Percentiles rank a stretch among this genome's conserved stretches.
Conservation (phyloP, 2,888 invertebrate species). For the Sericinus montela region DNA sequence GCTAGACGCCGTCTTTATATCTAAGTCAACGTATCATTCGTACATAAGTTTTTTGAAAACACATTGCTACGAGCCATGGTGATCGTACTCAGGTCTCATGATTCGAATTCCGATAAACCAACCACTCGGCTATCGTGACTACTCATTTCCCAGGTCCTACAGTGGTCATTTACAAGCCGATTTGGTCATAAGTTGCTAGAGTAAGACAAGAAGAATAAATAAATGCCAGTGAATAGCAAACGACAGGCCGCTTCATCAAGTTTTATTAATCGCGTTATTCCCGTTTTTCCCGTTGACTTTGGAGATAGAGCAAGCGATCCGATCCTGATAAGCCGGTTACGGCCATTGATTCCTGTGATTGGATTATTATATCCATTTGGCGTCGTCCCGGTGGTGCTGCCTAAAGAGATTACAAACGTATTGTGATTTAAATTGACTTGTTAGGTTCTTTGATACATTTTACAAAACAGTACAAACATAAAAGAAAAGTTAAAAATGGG, state of each 20-base stretch:
- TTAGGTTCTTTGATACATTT: conserved; percentile 3
- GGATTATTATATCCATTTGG: conserved; percentile 18
- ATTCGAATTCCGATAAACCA: too few species aligned
- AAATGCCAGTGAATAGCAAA: conserved; percentile 1
- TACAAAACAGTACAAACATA: not conserved
- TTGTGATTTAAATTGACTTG: conserved; percentile 10
- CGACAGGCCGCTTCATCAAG: conserved; percentile 11
- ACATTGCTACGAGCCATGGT: too few species aligned
- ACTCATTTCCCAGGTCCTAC: too few species aligned
- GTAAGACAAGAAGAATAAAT: not conserved
- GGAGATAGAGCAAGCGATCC: conserved; percentile 16
- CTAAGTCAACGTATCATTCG: too few species aligned
- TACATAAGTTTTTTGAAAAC: too few species aligned
- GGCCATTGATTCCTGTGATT: conserved; percentile 18
- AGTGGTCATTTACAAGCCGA: too few species aligned
- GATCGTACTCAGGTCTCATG: too few species aligned
- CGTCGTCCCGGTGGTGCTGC: conserved; percentile 1
- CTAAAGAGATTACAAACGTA: conserved; percentile 10
- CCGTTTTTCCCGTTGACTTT: conserved; percentile 11
- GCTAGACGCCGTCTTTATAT: too few species aligned
- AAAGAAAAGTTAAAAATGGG: too few species aligned
- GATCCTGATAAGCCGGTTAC: conserved; percentile 18
- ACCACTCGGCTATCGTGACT: too few species aligned
- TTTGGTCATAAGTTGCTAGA: not conserved
- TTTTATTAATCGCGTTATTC: conserved; percentile 11